Percentiles rank a stretch among this genome's conserved stretches.
Conservation (phyloP, 2,113 vertebrate genomes). For the Furnarius figulus region DNA sequence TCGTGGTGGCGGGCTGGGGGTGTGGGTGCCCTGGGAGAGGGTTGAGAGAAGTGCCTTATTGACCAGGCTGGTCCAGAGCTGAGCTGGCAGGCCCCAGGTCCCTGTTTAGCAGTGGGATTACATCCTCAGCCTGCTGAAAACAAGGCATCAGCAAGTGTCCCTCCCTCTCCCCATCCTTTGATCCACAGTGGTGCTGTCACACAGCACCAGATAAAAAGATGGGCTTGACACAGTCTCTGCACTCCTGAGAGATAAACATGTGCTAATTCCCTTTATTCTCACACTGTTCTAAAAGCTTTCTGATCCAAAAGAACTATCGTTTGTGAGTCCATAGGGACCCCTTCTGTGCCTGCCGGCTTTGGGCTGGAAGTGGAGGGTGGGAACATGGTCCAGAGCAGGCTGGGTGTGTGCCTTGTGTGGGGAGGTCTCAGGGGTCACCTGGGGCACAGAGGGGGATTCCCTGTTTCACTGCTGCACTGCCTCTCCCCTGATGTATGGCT, state of each 20-base stretch:
- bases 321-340: neutral
- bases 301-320: neutral
- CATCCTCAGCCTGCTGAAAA: rapidly evolving
- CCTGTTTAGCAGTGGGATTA: neutral
- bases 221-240: neutral
- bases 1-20: rapidly evolving
- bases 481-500: rapidly evolving
- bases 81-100: neutral
- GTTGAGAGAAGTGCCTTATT: neutral
- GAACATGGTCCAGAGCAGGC: rapidly evolving
- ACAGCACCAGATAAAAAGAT: neutral
- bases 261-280: neutral
- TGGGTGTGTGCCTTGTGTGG: neutral
- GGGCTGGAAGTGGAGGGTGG: neutral
- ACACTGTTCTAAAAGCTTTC: neutral
- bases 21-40: neutral
- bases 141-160: neutral
- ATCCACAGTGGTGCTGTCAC: neutral
- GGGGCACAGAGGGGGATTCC: rapidly evolving
- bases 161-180: neutral
- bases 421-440: rapidly evolving
- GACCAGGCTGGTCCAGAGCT: neutral
- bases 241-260: neutral
- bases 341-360: neutral
- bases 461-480: neutral